A percentile compares a stretch with the other conserved stretches of the same genome.
phyloP scores from a whole-genome alignment of 2,888 invertebrate genomes.

The Elmis aenea region DNA sequence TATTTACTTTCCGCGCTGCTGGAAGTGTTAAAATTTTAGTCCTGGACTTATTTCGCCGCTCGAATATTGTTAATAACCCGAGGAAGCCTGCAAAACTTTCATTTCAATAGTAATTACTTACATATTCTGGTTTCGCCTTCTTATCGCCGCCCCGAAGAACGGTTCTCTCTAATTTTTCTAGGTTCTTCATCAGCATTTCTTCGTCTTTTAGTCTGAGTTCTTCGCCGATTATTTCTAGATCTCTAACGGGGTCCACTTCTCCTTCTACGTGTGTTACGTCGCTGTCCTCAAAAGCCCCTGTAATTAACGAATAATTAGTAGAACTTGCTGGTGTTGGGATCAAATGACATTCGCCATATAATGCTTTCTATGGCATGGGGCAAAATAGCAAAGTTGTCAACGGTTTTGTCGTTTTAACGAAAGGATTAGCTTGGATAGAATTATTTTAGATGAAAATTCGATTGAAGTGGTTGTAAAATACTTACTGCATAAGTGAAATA shows the following conservation, averaged over 20 bases:
- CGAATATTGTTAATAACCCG: too few relatives aligned
- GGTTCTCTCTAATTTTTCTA: slow-evolving; percentile 83
- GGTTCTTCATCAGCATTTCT: slow-evolving; percentile 73
- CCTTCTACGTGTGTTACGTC: slow-evolving; percentile 98
- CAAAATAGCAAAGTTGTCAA: too few relatives aligned
- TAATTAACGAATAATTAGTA: background rate
- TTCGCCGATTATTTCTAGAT: slow-evolving; percentile 93
- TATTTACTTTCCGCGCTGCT: too few relatives aligned
- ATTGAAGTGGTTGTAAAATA: too few relatives aligned
- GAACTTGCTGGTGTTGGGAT: too few relatives aligned
- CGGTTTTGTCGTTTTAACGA: too few relatives aligned
- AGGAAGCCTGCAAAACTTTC: too few relatives aligned
- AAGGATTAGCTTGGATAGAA: background rate
- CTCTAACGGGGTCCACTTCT: slow-evolving; percentile 94
- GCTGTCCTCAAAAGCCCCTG: slow-evolving; percentile 95
- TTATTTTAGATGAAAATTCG: background rate
- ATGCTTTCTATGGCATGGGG: too few relatives aligned
- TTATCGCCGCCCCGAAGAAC: slow-evolving; percentile 86
- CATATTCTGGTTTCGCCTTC: slow-evolving; percentile 92
- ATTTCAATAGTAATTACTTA: too few relatives aligned
- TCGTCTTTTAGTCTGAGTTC: slow-evolving; percentile 93
- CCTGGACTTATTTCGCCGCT: too few relatives aligned
- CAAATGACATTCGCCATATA: too few relatives aligned
- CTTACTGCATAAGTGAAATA: slow-evolving; percentile 96
- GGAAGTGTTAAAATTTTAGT: too few relatives aligned